phyloP scores from a whole-genome alignment of 2,888 invertebrate species.

The Apamea sordens region DNA sequence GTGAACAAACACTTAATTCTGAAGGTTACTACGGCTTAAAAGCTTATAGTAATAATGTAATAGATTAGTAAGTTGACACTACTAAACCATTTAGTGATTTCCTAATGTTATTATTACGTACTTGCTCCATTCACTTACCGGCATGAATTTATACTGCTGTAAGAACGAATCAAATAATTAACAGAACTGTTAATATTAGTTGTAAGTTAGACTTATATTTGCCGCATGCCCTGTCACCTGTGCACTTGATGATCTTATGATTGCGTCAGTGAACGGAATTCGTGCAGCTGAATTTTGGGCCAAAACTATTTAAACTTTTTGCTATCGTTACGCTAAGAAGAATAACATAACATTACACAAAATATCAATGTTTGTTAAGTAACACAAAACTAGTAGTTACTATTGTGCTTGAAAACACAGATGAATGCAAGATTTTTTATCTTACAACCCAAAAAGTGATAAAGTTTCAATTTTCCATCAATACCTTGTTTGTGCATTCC shows the following conservation, averaged over 20 bases:
- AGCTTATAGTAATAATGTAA: constrained; percentile 35
- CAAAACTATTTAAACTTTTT: no score
- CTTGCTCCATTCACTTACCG: constrained; percentile 9
- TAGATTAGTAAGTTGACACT: constrained; percentile 39
- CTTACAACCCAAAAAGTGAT: not conserved
- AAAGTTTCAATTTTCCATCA: not conserved
- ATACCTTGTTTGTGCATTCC: not conserved
- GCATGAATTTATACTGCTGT: not conserved
- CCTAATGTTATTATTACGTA: constrained; percentile 16
- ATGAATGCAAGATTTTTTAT: no score
- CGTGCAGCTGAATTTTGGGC: no score
- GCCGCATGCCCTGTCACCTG: no score
- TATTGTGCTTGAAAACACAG: no score
- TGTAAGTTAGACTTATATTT: not conserved
- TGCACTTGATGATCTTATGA: no score
- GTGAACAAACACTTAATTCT: constrained; percentile 14
- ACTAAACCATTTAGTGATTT: constrained; percentile 26
- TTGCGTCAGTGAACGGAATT: no score
- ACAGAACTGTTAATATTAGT: not conserved
- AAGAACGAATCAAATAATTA: not conserved
- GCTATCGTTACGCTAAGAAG: no score
- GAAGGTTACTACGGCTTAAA: constrained; percentile 44
- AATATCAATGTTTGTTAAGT: not conserved
- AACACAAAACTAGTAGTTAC: no score
- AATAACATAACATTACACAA: not conserved